phyloP scores from a whole-genome alignment of 2,888 invertebrate species.

The Cylindroiulus punctatus region DNA sequence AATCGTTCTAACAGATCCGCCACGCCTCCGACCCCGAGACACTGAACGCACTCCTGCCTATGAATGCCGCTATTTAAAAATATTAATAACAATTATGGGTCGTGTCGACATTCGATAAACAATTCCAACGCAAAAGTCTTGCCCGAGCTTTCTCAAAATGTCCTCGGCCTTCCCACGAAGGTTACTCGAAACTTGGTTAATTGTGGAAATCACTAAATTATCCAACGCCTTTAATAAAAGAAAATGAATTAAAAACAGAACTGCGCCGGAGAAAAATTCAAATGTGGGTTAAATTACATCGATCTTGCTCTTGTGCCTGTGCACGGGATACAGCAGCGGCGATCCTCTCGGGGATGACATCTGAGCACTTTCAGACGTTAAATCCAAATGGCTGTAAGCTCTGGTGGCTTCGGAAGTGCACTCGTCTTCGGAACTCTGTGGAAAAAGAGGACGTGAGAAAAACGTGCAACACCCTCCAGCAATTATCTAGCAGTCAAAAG shows the following conservation, averaged over 20 bases:
- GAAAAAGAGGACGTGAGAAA: background rate
- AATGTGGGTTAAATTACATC: conserved; percentile 8
- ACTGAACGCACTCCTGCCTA: conserved; percentile 10
- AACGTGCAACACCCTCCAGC: background rate
- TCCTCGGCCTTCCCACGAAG: conserved; percentile 67
- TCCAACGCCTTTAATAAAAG: conserved; percentile 65
- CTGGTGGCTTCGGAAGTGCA: conserved; percentile 50
- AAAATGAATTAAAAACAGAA: background rate
- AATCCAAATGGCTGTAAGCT: conserved; percentile 54
- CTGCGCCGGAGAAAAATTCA: background rate
- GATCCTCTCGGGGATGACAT: conserved; percentile 49
- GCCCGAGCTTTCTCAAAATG: conserved; percentile 69
- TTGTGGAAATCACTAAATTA: conserved; percentile 69
- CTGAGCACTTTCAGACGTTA: conserved; percentile 37
- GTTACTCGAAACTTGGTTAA: conserved; percentile 69
- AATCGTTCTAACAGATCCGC: conserved; percentile 63
- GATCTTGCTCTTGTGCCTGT: conserved; percentile 52
- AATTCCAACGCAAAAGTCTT: conserved; percentile 52
- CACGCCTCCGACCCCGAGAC: conserved; percentile 61
- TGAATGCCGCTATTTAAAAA: conserved; percentile 1
- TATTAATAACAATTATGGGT: conserved; percentile 51
- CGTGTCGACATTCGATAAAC: background rate
- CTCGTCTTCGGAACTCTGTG: conserved; percentile 52
- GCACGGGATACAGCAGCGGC: conserved; percentile 18
- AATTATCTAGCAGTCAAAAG: background rate